Percentiles rank a stretch among this genome's conserved stretches.
These are phyloP conservation scores for Sula dactylatra DNA, from an alignment of 2,113 vertebrate genomes.

Conservation along the genomic window DNA sequence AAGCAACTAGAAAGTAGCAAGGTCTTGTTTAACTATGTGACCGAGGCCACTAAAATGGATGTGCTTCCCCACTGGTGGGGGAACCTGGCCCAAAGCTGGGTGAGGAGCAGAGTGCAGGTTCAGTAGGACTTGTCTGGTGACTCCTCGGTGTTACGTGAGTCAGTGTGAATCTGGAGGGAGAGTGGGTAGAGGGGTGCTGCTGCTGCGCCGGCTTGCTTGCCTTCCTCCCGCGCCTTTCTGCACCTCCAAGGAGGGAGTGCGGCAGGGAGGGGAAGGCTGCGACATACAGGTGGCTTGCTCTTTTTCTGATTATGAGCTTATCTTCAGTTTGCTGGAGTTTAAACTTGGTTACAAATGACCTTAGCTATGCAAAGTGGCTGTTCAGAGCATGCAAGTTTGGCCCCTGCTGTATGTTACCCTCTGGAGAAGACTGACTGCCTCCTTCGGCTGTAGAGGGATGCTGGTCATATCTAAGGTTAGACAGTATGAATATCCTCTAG, in stretches of 20 bases:
- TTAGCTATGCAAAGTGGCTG: not conserved
- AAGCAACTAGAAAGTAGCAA: not conserved
- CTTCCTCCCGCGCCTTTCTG: not conserved
- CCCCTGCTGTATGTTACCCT: not conserved
- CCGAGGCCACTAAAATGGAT: not conserved
- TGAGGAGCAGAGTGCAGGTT: not conserved
- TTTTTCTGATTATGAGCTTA: not conserved
- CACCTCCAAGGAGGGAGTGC: not conserved
- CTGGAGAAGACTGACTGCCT: not conserved
- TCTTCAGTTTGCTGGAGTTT: not conserved
- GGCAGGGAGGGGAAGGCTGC: not conserved
- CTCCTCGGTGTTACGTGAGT: accelerated
- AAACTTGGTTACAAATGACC: not conserved
- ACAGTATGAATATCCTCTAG: not conserved
- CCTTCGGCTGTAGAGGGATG: not conserved
- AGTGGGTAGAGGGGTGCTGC: not conserved
- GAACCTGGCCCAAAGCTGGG: not conserved
- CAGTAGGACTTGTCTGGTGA: not conserved
- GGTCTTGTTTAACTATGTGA: not conserved
- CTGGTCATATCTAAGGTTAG: not conserved
- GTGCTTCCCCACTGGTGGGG: not conserved
- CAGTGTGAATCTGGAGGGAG: not conserved
- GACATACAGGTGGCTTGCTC: accelerated
- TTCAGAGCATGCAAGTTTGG: not conserved
- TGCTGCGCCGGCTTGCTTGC: not conserved